These are phyloP conservation scores for Nephrotoma guestfalica DNA, from an alignment of 2,888 invertebrate species.

Conservation along the genomic window DNA sequence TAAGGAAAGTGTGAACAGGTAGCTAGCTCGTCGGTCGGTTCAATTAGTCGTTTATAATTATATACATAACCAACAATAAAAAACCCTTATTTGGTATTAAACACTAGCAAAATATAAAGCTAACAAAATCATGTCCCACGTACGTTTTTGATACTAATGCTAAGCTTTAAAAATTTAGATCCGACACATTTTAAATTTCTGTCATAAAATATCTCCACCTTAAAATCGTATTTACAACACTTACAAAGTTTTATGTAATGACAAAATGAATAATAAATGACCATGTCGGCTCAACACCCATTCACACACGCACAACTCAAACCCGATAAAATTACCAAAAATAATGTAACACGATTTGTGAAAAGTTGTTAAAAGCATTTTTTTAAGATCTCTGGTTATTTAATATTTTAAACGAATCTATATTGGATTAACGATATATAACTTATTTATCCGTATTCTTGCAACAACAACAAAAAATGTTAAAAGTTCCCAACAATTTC, in stretches of 20 bases:
- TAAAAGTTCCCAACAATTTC: background rate
- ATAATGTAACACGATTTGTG: background rate
- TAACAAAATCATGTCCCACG: no score
- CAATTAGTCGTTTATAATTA: no score
- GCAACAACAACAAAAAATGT: background rate
- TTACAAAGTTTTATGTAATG: background rate
- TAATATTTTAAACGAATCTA: background rate
- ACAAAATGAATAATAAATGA: background rate
- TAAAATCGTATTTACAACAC: background rate
- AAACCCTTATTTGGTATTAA: no score
- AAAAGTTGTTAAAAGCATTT: background rate
- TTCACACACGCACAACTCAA: background rate
- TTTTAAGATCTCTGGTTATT: background rate
- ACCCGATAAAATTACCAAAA: background rate
- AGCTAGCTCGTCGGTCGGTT: no score
- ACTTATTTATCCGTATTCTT: background rate
- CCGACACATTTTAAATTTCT: background rate
- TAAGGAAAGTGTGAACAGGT: no score
- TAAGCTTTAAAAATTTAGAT: no score
- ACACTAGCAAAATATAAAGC: no score
- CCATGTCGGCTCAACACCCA: background rate
- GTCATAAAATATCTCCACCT: background rate
- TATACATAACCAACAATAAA: no score
- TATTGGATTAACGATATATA: background rate
- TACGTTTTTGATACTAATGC: no score